Evolutionary conservation across 2,888 invertebrate genomes (phyloP), one percentile per base, ranked within the genome.

Genomic region (Calameuta filiformis): DNA sequence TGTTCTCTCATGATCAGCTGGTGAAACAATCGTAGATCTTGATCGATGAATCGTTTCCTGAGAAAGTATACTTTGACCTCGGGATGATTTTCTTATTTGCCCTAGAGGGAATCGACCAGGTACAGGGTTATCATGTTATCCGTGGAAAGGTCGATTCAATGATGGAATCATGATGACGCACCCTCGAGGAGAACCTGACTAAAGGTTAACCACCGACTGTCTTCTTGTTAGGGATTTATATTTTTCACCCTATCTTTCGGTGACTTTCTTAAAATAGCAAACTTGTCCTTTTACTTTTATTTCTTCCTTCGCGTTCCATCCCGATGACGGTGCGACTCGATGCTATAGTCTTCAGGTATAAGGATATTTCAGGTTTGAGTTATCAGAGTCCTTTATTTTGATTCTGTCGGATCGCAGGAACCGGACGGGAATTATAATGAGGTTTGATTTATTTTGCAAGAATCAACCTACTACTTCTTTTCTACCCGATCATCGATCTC

Each of bases 191-290:
- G 6, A 56, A 23, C 23, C 23, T 56, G 56, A 71, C 73, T 77
- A 85, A 87, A 87, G 86, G 86, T 88, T 84, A 83, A 79, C 83
- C 73, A 79, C 77, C 82, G 79, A 85, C 80, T 83, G 85, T 83
- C 86, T 84, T 85, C 83, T 75, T 34, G 76, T 73, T 73, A 75
- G 9, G 23, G 2, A 56, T 56, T 56, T 56, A 23, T 56, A 56
- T 56, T 56, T 56, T 23, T 56, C 2, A 23, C 23, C 23, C 23
- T 23, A 23, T 9, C 23, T 56, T 56, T 56, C 40, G 2, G 23
- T 56, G 56, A 9, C 23, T 56, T 23, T 56, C 56, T 56, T 56
- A 23, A 56, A 56, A 56, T 23, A 56, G 23, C 23, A 23, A 23
- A 23, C 23, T 56, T 9, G 23, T 76, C 77, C 79, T 81, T 83